Base-by-base conservation (phyloP, 2,113 vertebrate genomes). In the Percopsis transmontana region DNA sequence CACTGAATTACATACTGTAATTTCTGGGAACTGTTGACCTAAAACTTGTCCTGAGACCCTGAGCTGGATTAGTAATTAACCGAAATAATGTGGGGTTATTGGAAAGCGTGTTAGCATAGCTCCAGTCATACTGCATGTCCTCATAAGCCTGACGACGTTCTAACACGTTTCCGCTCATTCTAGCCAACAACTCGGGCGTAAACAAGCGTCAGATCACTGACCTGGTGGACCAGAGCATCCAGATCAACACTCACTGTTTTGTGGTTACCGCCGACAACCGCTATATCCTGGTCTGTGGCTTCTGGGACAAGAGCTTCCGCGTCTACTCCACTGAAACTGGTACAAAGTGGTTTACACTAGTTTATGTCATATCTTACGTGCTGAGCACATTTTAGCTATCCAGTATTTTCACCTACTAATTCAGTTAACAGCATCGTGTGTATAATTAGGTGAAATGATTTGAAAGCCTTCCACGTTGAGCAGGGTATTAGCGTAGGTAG, bases 291-390 rank as follows among this genome's bases (percentile, higher is more conserved):
- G 96, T 96, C 63, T 99, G 96, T 73, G 97, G 97, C 16, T 99
- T 99, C 92, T 99, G 97, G 97, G 97, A 99, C 91, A 99, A 99
- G 89, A 99, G 97, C 79, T 99, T 99, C 89, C 88, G 97, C 54
- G 97, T 99, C 67, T 99, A 99, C 88, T 99, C 97, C 10, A 98
- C 97, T 19, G 97, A 98, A 90, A 98, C 97, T 82, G 96, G 97
- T 98, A 78, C 2, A 39, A 16, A 13, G 23, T 24, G 52, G 11
- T 16, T 7, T 48, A 33, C 27, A 33, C 27, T 33, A 87, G 68
- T 54, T 11, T 24, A 24, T 18, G 24, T 21, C 27, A 19, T 44
- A 2, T 44, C 2, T 19, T 12, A 24, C 10, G n/a, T 7, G 3
- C 7, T 39, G 5, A 33, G 8, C 1, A 11, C 38, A 15, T 48